Conservation (phyloP, 2,797 vertebrate genomes). For the Morelia viridis region DNA sequence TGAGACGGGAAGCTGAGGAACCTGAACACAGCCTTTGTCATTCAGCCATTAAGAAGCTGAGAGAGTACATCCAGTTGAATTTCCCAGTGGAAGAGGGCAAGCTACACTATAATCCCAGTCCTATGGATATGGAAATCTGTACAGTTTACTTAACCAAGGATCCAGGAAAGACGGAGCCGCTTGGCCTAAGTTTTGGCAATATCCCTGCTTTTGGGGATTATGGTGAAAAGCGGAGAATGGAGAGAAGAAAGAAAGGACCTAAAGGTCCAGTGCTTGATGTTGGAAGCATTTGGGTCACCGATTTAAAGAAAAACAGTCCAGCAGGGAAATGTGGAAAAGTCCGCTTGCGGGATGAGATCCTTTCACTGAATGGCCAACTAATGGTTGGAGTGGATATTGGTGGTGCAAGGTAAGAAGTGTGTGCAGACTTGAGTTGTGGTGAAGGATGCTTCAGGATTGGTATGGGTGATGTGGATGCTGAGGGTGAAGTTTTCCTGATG, state of each 20-base stretch:
- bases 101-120: slow-evolving; percentile 52
- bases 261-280: slow-evolving; percentile 88
- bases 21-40: slow-evolving; percentile 77
- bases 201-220: slow-evolving; percentile 94
- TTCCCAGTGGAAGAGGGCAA: slow-evolving; percentile 79
- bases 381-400: slow-evolving; percentile 95
- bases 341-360: slow-evolving; percentile 89
- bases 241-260: slow-evolving; percentile 81
- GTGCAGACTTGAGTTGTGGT: not conserved
- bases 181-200: slow-evolving; percentile 93
- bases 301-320: slow-evolving; percentile 90
- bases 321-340: slow-evolving; percentile 85
- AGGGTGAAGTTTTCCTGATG: not conserved
- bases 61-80: slow-evolving; percentile 93
- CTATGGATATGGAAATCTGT: slow-evolving; percentile 83
- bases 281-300: slow-evolving; percentile 96
- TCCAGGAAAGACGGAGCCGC: slow-evolving; percentile 74
- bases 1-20: slow-evolving; percentile 67
- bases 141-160: slow-evolving; percentile 83
- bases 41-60: slow-evolving; percentile 88
- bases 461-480: not conserved
- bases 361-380: slow-evolving; percentile 92
- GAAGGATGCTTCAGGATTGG: not conserved
- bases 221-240: slow-evolving; percentile 83
- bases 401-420: slow-evolving; percentile 85